These are phyloP conservation scores for Drosophila carrolli DNA, from an alignment of 1,140 invertebrate genomes.

Conservation along the genomic window DNA sequence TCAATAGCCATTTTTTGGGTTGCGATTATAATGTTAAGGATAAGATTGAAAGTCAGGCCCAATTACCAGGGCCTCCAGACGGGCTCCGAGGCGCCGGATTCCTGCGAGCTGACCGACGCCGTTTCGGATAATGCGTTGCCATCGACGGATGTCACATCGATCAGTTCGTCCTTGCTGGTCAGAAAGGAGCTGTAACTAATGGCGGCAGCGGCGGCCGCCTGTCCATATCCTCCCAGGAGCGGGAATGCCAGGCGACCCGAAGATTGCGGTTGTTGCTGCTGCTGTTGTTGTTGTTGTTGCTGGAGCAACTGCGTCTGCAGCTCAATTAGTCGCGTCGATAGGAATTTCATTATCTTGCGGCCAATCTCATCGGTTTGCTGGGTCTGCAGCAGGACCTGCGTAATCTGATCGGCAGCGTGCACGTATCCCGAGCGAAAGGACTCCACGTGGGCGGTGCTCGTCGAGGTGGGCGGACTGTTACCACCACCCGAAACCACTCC, in stretches of 20 bases:
- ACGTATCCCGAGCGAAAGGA: slow-evolving; percentile 96
- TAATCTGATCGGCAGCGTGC: slow-evolving; percentile 96
- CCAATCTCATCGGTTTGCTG: slow-evolving; percentile 92
- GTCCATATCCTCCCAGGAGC: slow-evolving; percentile 61
- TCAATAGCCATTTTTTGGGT: slow-evolving; percentile 62
- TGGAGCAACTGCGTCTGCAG: slow-evolving; percentile 74
- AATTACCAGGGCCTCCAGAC: slow-evolving; percentile 80
- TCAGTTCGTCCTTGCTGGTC: slow-evolving; percentile 71
- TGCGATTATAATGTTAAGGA: slow-evolving; percentile 62
- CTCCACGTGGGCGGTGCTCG: slow-evolving; percentile 87
- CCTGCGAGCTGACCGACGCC: slow-evolving; percentile 71
- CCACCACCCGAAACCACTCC: slow-evolving; percentile 62
- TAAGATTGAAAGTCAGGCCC: slow-evolving; percentile 50
- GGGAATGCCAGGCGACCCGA: slow-evolving; percentile 59
- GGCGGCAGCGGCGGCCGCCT: slow-evolving; percentile 59
- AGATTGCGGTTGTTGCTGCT: slow-evolving; percentile 39
- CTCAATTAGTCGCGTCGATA: slow-evolving; percentile 92
- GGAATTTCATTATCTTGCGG: slow-evolving; percentile 93
- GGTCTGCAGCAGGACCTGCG: slow-evolving; percentile 91
- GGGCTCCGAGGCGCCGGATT: slow-evolving; percentile 71
- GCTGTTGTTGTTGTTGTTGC: slow-evolving; percentile 40
- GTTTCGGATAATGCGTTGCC: slow-evolving; percentile 70
- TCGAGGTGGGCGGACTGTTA: slow-evolving; percentile 17
- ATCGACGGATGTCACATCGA: slow-evolving; percentile 81
- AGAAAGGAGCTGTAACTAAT: slow-evolving; percentile 64